Percentiles rank a stretch among this genome's conserved stretches.
Evolutionary conservation across 1,140 invertebrate species (phyloP).

Genomic region (Brachionus plicatilis): DNA sequence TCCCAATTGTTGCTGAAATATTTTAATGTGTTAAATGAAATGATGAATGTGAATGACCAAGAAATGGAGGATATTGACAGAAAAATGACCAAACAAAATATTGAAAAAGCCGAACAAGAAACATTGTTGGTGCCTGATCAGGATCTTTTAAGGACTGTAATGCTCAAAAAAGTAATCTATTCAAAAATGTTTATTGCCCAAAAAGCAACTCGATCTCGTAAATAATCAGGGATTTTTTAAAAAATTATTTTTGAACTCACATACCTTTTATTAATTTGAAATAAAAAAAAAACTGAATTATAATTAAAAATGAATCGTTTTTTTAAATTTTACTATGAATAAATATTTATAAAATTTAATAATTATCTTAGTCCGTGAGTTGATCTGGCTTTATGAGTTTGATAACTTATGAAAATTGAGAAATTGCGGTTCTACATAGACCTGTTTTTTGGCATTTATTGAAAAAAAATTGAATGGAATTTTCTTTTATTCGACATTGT

Average conservation of each 20-base stretch:
- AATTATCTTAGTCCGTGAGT: background rate
- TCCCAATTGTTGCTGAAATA: background rate
- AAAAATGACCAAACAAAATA: background rate
- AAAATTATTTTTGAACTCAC: background rate
- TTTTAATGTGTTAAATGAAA: background rate
- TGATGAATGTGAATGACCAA: background rate
- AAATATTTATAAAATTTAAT: conserved; percentile 12
- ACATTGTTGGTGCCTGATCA: background rate
- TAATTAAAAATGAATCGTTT: conserved; percentile 3
- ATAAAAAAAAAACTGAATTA: background rate
- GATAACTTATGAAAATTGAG: background rate
- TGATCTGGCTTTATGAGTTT: background rate
- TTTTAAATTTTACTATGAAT: background rate
- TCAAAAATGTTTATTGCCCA: background rate
- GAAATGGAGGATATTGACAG: background rate
- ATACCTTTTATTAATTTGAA: background rate
- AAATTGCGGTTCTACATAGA: too few relatives aligned
- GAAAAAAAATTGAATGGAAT: background rate
- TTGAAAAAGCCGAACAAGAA: conserved; percentile 21
- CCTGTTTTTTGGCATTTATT: too few relatives aligned
- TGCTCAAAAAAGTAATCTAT: background rate
- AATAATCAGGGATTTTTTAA: background rate
- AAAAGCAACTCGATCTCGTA: background rate
- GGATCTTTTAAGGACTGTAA: background rate
- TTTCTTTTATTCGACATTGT: background rate